Conservation (phyloP, 2,797 vertebrate species). For the Tarsius wallacei region DNA sequence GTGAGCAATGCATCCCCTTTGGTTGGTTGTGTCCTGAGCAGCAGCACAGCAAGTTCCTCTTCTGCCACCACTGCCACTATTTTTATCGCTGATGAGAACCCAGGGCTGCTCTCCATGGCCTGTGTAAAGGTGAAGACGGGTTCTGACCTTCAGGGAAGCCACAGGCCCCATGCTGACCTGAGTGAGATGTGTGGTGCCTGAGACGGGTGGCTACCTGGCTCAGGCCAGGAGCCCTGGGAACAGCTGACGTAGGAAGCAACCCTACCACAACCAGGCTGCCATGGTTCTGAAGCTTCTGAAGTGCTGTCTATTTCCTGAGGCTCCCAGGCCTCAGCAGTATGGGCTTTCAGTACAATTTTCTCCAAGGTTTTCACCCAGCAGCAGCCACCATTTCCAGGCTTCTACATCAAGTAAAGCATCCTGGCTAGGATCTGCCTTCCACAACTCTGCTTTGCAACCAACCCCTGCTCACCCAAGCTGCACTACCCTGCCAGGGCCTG, state of each 20-base stretch:
- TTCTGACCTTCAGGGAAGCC: background rate
- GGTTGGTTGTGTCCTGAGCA: accelerated
- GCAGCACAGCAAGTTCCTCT: background rate
- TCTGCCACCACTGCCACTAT: background rate
- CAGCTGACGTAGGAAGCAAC: background rate
- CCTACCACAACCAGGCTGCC: background rate
- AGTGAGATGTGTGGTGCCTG: background rate
- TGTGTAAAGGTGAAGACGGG: accelerated
- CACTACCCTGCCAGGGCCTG: background rate
- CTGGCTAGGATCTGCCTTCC: background rate
- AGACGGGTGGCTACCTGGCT: accelerated
- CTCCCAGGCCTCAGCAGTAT: too few relatives aligned
- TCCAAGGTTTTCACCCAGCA: background rate
- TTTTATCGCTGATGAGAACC: background rate
- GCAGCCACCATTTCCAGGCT: background rate
- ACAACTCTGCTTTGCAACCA: background rate
- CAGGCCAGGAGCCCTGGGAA: background rate
- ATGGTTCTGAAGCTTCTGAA: background rate
- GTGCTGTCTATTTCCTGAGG: background rate
- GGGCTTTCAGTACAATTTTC: background rate
- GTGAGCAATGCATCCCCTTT: accelerated
- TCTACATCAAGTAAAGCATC: accelerated
- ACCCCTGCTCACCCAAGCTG: background rate
- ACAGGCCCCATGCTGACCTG: background rate
- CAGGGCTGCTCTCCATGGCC: accelerated